Evolutionary conservation across 2,888 invertebrate genomes (phyloP), one percentile per base, ranked within the genome.

Genomic region (Limulus polyphemus): DNA sequence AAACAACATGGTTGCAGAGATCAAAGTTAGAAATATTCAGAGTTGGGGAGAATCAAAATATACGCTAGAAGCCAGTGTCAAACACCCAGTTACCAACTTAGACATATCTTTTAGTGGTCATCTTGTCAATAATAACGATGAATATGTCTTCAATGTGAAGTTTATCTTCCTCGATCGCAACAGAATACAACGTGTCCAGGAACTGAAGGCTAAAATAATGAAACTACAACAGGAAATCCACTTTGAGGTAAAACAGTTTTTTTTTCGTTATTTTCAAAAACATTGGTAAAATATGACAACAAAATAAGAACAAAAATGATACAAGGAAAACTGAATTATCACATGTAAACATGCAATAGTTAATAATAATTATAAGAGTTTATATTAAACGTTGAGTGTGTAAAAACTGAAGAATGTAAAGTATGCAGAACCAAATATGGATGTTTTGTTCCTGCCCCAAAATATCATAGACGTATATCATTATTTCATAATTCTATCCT

Each of bases 211-310:
- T 11, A 66, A 62, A 16, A 58, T 66, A 13, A 56, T 51, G 50
- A 66, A 66, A 48, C 51, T 64, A 10, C 62, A 55, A 47, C 64
- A 66, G 32, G 57, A 66, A 46, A 60, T 66, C 17, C 62, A 64
- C 51, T 14, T 66, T 3, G 11, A 52, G 58, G 66, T 66, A 60
- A 59, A 58, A 14, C 32, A 32, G 32, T 32, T 32, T 32, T 32
- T 32, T 32, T 32, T 32, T 32, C 32, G 7, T 32, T 32, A 32
- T 32, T 32, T 32, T 32, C 32, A 32, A 32, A 32, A 32, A 32
- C 32, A 32, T 32, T 3, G 32, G 32, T 32, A 32, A 32, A 1
- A 32, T 32, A 32, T 32, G 32, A 32, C 32, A 32, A 7, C 7
- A 32, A 32, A 32, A 32, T 32, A 32, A 0, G 3, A 32, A 32